These are phyloP conservation scores for Phylloscopus collybita DNA, from an alignment of 2,797 vertebrate species.

Conservation along the genomic window DNA sequence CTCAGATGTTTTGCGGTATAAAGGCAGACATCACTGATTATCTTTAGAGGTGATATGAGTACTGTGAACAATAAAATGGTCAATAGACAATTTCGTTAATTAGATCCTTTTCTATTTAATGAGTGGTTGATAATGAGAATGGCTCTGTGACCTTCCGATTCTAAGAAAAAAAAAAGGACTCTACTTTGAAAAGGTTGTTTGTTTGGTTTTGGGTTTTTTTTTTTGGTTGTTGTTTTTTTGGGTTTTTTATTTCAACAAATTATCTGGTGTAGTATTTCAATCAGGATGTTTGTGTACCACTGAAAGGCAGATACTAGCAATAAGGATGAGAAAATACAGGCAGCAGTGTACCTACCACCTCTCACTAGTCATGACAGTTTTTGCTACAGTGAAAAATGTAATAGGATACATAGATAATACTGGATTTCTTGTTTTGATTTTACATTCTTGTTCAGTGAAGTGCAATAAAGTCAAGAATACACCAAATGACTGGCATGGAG, in stretches of 20 bases:
- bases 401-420: neutral
- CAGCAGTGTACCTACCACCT: neutral
- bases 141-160: neutral
- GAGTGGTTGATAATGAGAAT: neutral
- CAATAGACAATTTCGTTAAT: neutral
- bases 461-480: neutral
- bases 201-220: too few relatives aligned
- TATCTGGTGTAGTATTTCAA: neutral
- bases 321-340: neutral
- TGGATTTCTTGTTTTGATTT: slow-evolving; percentile 17
- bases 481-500: neutral
- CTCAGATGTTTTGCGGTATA: neutral
- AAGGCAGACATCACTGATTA: neutral
- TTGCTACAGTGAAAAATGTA: slow-evolving; percentile 22
- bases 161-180: neutral
- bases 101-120: neutral
- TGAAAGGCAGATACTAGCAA: neutral
- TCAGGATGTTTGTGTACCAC: neutral
- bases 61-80: neutral
- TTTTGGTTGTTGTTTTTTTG: too few relatives aligned
- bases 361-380: neutral
- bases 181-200: neutral
- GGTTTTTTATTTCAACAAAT: neutral
- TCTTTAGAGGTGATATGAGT: neutral
- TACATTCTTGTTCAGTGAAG: neutral